Evolutionary conservation across 2,113 vertebrate genomes (phyloP), one percentile per base, ranked within the genome.

Genomic region (Promerops cafer): DNA sequence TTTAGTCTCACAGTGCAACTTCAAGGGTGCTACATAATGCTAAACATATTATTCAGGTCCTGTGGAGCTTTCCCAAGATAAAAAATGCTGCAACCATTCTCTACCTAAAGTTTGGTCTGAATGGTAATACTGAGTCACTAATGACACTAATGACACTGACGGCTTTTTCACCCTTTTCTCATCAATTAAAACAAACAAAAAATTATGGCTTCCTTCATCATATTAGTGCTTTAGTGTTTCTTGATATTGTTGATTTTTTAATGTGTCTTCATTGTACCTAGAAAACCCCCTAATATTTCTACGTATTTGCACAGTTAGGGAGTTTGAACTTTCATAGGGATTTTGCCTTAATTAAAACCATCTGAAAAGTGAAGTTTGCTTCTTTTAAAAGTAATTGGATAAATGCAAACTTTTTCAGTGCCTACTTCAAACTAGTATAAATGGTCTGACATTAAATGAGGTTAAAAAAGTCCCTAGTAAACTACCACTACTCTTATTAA

Each of bases 391-490:
- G 63, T 87, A 94, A 95, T n/a, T 84, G 87, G 69, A 94, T 91
- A 74, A 97, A 77, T 44, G 74, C 30, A 86, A 95, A 93, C 27
- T 11, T 87, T 94, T 92, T 91, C 77, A 56, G 40, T 69, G 56
- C 33, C 87, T 80, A 42, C 77, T 96, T 94, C 94, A 74, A 92
- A 90, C 45, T 37, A 52, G 33, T 80, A 95, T 86, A 89, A 96
- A 96, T 92, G 80, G 35, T 71, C 72, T 95, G 77, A 94, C 88
- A 93, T 85, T 83, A 95, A 95, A 92, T 83, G 78, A 94, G 94
- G 94, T 89, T 95, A 89, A 97, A 68, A 68, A 94, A 92, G 94
- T 97, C 87, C 52, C 80, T 63, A 69, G 87, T 95, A 97, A 97
- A 95, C 80, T 85, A 95, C 75, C 71, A 83, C 66, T 85, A 68